Percentiles rank a stretch among this genome's conserved stretches.
Evolutionary conservation across 30 jellyfish, hydroid and myxozoan species (phyloP).

Genomic region (Aurelia sp.): DNA sequence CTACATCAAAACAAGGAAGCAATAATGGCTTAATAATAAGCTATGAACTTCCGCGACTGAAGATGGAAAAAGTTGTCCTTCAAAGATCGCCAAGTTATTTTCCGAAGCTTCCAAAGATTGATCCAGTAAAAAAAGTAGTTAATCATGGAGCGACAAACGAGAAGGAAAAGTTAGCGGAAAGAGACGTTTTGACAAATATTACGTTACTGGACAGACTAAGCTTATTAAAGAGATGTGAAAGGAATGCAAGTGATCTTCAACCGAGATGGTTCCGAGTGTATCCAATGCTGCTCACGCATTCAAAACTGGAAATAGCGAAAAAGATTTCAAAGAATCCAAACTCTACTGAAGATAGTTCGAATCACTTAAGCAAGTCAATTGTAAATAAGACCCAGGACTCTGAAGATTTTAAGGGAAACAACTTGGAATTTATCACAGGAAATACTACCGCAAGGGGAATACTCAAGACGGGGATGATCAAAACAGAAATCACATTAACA

Average conservation of each 20-base stretch:
- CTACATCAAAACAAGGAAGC: neutral
- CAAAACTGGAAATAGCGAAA: neutral
- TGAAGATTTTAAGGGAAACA: neutral
- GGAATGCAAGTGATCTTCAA: neutral
- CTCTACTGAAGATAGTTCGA: neutral
- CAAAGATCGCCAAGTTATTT: conserved; percentile 35
- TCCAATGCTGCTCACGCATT: conserved; percentile 9
- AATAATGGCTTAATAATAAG: neutral
- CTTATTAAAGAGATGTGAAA: neutral
- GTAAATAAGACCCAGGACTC: neutral
- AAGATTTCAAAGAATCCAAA: neutral
- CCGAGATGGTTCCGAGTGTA: conserved; percentile 48
- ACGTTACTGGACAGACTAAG: neutral
- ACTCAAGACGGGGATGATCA: neutral
- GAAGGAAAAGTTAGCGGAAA: neutral
- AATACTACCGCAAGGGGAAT: neutral
- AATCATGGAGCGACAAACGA: neutral
- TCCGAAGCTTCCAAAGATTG: conserved; percentile 19
- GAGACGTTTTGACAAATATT: neutral
- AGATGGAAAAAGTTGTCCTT: neutral
- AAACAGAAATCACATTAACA: neutral
- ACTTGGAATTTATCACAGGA: too few relatives aligned
- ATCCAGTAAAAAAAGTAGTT: neutral
- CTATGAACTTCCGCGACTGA: conserved; percentile 21
- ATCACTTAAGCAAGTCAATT: neutral